A percentile compares a stretch with the other conserved stretches of the same genome.
phyloP scores from a whole-genome alignment of 2,888 invertebrate genomes.

The Drosophila suboccidentalis region DNA sequence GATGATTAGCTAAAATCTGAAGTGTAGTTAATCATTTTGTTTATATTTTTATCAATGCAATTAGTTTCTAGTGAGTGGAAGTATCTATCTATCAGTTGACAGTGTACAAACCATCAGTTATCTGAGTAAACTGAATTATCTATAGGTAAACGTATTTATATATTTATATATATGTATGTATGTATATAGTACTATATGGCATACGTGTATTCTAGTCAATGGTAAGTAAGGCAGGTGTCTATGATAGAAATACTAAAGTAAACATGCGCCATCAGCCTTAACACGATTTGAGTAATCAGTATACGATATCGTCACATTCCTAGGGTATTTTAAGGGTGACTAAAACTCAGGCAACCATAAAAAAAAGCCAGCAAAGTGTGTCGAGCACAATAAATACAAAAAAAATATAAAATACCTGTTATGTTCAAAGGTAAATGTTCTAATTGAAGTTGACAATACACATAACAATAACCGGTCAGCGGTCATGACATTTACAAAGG shows the following conservation, averaged over 20 bases:
- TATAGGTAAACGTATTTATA: conserved; percentile 4
- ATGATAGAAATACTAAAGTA: conserved; percentile 19
- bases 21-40: conserved; percentile 1
- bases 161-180: not conserved
- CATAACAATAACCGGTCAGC: conserved; percentile 26
- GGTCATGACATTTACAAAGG: conserved; percentile 42
- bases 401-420: conserved; percentile 4
- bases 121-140: conserved; percentile 22
- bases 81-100: conserved; percentile 12
- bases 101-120: conserved; percentile 7
- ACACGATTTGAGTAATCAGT: conserved; percentile 53
- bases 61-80: conserved; percentile 14
- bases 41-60: conserved; percentile 16
- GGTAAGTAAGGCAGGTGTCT: conserved; percentile 36
- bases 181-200: not conserved
- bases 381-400: conserved; percentile 19
- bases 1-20: conserved; percentile 6
- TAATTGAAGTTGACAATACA: conserved; percentile 4
- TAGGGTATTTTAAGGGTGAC: conserved; percentile 18
- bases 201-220: conserved; percentile 15
- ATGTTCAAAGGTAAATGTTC: conserved; percentile 14
- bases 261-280: conserved; percentile 41
- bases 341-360: conserved; percentile 21
- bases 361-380: conserved; percentile 27
- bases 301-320: conserved; percentile 34